phyloP scores from a whole-genome alignment of 1,140 invertebrate genomes.

The Antheraea pernyi region DNA sequence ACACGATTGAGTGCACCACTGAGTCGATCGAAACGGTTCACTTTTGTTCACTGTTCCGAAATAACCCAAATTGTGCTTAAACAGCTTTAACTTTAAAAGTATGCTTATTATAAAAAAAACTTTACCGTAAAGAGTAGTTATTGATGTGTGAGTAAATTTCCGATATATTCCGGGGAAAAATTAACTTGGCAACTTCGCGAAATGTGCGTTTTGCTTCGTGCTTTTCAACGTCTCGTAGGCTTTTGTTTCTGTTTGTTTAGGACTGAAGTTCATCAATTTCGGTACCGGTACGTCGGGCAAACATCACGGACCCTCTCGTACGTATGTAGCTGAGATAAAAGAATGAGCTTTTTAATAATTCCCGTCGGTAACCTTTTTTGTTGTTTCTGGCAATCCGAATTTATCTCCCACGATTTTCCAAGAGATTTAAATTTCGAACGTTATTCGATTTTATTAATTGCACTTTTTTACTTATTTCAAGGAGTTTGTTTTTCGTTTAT shows the following conservation, averaged over 20 bases:
- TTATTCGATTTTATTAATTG: conserved; percentile 11
- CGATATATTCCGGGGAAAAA: neutral
- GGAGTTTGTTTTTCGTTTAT: too few relatives aligned
- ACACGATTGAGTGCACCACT: too few relatives aligned
- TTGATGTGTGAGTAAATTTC: neutral
- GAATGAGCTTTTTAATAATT: conserved; percentile 5
- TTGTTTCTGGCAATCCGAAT: neutral
- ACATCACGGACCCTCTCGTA: conserved; percentile 4
- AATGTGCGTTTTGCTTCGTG: conserved; percentile 8
- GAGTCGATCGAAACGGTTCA: too few relatives aligned
- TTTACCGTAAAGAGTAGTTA: too few relatives aligned
- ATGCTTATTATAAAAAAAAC: too few relatives aligned
- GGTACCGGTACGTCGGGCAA: conserved; percentile 16
- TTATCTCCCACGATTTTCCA: neutral
- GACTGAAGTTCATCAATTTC: conserved; percentile 28
- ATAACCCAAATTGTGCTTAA: too few relatives aligned
- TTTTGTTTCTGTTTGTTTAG: conserved; percentile 34
- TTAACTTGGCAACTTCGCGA: neutral
- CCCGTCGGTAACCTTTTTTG: neutral
- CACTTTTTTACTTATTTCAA: too few relatives aligned
- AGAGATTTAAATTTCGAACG: neutral
- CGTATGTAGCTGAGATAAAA: conserved; percentile 2
- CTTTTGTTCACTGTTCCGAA: too few relatives aligned
- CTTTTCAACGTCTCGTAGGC: conserved; percentile 17
- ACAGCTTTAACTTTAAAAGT: too few relatives aligned